Conservation (phyloP, 2,113 vertebrate genomes). For the Charadrius vociferus region DNA sequence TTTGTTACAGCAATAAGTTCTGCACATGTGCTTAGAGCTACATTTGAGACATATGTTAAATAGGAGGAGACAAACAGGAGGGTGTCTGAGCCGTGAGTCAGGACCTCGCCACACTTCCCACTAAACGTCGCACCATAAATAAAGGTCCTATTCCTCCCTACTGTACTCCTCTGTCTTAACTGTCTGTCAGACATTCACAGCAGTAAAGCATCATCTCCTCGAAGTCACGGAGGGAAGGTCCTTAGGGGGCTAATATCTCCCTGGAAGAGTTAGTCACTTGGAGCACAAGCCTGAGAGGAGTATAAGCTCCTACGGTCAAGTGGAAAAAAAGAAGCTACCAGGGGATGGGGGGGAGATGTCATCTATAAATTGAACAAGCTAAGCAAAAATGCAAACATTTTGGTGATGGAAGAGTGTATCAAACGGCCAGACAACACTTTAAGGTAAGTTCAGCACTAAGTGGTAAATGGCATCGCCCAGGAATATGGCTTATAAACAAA, state of each 20-base stretch:
- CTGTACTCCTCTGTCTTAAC: neutral
- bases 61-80: neutral
- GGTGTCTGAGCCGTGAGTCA: neutral
- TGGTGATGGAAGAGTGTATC: neutral
- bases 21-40: neutral
- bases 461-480: neutral
- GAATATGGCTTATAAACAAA: neutral
- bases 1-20: neutral
- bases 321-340: neutral
- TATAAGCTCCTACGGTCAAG: neutral
- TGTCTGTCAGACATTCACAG: neutral
- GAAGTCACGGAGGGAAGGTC: neutral
- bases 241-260: neutral
- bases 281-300: neutral
- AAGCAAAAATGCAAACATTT: neutral
- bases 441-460: neutral
- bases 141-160: neutral
- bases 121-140: neutral
- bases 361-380: neutral
- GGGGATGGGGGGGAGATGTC: neutral
- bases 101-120: neutral
- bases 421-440: neutral
- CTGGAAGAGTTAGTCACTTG: neutral
- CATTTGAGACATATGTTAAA: neutral
- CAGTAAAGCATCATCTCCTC: neutral